These are phyloP conservation scores for Haplochromis burtoni DNA, from an alignment of 2,113 vertebrate genomes.

Conservation along the genomic window DNA sequence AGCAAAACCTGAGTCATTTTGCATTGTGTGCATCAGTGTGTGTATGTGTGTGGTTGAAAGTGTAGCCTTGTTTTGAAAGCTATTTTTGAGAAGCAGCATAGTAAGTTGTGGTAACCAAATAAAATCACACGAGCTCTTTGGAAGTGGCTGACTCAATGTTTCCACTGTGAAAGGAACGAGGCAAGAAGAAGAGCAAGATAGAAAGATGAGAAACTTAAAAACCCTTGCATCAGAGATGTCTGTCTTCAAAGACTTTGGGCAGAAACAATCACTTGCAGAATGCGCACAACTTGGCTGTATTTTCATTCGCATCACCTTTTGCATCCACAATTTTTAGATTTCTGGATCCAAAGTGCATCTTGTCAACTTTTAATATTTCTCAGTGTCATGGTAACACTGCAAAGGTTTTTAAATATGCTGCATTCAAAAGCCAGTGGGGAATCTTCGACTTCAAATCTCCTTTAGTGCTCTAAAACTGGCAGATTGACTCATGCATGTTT, in stretches of 20 bases:
- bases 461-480: neutral
- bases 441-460: neutral
- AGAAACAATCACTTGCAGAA: neutral
- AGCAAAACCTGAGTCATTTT: neutral
- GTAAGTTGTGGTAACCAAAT: constrained; percentile 58
- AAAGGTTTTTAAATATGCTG: neutral
- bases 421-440: neutral
- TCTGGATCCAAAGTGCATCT: neutral
- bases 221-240: neutral
- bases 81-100: constrained; percentile 54
- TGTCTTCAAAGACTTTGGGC: neutral
- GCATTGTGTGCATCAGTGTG: neutral
- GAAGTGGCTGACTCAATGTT: constrained; percentile 38
- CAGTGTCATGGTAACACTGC: neutral
- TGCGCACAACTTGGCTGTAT: neutral
- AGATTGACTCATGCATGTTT: neutral
- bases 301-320: neutral
- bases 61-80: constrained; percentile 37
- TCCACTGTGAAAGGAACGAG: constrained; percentile 28
- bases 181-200: constrained; percentile 7
- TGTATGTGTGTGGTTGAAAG: neutral
- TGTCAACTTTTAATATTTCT: neutral
- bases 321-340: neutral
- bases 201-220: neutral
- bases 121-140: constrained; percentile 55